Evolutionary conservation across 2,797 vertebrate species (phyloP).

Genomic region (Chelon auratus): DNA sequence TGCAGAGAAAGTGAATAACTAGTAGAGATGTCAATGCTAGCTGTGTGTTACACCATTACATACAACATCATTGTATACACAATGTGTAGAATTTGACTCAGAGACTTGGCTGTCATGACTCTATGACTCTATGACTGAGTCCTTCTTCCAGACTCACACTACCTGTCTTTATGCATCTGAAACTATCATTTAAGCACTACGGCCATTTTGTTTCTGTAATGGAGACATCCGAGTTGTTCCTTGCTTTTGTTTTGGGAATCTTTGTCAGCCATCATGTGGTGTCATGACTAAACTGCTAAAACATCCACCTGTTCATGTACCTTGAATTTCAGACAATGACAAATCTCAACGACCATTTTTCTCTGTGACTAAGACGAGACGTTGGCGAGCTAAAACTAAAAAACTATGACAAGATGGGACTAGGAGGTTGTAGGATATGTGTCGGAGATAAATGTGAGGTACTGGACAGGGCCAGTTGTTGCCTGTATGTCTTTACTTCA

Average conservation of each 20-base stretch:
- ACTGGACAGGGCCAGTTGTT: no score
- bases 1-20: conserved; percentile 7
- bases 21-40: conserved; percentile 2
- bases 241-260: not conserved
- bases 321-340: not conserved
- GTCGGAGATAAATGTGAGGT: no score
- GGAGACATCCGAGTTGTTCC: not conserved
- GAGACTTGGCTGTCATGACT: no score
- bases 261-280: not conserved
- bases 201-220: not conserved
- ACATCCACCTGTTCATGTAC: not conserved
- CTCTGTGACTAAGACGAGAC: no score
- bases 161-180: not conserved
- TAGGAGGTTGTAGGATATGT: no score
- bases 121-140: not conserved
- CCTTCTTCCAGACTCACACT: not conserved
- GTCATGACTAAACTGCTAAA: not conserved
- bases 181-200: conserved; percentile 2
- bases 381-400: no score
- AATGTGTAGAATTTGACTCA: not conserved
- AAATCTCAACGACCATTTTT: not conserved
- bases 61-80: no score
- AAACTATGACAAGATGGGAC: no score
- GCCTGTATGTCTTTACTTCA: no score
- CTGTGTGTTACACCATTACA: not conserved